Percentiles rank a stretch among this genome's conserved stretches.
phyloP scores from a whole-genome alignment of 2,113 vertebrate genomes.

The Pseudonaja textilis region DNA sequence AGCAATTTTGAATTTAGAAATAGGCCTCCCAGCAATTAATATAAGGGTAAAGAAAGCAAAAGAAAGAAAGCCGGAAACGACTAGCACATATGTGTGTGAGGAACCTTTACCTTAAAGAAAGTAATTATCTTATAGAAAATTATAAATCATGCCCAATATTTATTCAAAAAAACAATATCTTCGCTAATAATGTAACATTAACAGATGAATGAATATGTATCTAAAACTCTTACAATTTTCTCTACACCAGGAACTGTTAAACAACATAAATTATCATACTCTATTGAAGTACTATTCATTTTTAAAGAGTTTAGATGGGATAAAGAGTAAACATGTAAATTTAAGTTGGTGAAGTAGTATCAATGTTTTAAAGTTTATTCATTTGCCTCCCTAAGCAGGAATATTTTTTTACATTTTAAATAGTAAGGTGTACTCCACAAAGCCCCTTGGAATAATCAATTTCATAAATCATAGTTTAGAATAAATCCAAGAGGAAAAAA shows the following conservation, averaged over 20 bases:
- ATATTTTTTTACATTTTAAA: neutral
- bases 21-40: neutral
- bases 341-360: neutral
- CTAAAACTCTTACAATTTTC: neutral
- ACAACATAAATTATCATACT: neutral
- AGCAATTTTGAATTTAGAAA: neutral
- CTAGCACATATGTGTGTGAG: too few relatives aligned
- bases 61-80: too few relatives aligned
- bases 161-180: neutral
- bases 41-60: neutral
- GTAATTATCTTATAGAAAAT: neutral
- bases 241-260: neutral
- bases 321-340: neutral
- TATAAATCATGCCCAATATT: neutral
- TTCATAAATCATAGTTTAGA: neutral
- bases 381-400: neutral
- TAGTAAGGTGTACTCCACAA: neutral
- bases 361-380: neutral
- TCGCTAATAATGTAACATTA: neutral
- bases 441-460: neutral
- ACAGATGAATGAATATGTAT: neutral
- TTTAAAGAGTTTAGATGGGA: neutral
- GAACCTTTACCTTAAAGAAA: too few relatives aligned
- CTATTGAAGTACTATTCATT: neutral
- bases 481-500: neutral